These are phyloP conservation scores for Siniperca chuatsi DNA, from an alignment of 2,113 vertebrate genomes.

Conservation along the genomic window DNA sequence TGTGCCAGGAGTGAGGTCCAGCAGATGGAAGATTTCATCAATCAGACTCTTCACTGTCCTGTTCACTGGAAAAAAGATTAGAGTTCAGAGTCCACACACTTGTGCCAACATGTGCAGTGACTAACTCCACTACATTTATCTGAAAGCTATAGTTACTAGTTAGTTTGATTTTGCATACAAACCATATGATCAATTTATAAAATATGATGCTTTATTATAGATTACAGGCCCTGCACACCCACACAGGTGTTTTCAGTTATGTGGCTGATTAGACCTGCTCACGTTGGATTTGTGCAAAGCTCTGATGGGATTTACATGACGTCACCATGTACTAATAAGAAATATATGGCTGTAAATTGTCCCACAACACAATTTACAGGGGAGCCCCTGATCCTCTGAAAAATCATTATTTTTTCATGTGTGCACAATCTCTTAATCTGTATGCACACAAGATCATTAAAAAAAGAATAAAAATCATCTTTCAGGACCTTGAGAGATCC, in stretches of 20 bases:
- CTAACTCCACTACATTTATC: neutral
- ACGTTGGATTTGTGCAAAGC: neutral
- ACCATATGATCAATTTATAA: neutral
- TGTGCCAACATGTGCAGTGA: slow-evolving; percentile 19
- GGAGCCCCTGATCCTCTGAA: too few relatives aligned
- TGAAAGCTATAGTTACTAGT: neutral
- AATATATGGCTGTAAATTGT: neutral
- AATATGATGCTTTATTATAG: neutral
- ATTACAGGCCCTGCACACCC: neutral
- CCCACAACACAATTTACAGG: neutral
- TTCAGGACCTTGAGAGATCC: neutral
- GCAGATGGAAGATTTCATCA: slow-evolving; percentile 58
- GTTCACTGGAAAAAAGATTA: slow-evolving; percentile 69
- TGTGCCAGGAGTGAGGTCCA: slow-evolving; percentile 38
- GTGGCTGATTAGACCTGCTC: neutral
- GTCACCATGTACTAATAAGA: neutral
- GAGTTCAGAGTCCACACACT: slow-evolving; percentile 37
- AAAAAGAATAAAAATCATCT: neutral
- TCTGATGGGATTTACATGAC: neutral
- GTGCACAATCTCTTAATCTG: too few relatives aligned
- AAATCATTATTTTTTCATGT: too few relatives aligned
- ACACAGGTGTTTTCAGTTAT: neutral
- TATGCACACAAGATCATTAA: too few relatives aligned
- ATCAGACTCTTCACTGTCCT: slow-evolving; percentile 76
- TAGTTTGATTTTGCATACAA: neutral